phyloP scores from a whole-genome alignment of 1,140 invertebrate genomes.

The Heliconius himera region DNA sequence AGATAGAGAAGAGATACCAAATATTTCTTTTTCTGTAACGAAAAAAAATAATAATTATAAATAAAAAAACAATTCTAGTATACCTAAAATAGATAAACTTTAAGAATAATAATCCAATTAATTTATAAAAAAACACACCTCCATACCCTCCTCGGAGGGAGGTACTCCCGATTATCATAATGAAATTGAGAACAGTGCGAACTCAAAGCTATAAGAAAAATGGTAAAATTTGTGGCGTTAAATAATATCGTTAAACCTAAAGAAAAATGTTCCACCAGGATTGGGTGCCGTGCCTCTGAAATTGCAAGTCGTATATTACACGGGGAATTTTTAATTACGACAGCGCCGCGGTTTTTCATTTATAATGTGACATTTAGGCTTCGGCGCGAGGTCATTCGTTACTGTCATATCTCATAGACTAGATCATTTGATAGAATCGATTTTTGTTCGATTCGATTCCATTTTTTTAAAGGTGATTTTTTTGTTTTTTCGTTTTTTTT shows the following conservation, averaged over 20 bases:
- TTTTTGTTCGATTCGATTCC: not conserved
- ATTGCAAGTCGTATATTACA: conserved; percentile 79
- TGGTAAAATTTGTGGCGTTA: conserved; percentile 79
- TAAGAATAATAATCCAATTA: conserved; percentile 11
- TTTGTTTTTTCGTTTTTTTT: not conserved
- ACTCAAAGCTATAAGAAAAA: conserved; percentile 70
- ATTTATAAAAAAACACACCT: conserved; percentile 43
- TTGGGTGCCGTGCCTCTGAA: conserved; percentile 61
- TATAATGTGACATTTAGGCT: conserved; percentile 77
- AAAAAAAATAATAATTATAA: no score
- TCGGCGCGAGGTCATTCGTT: conserved; percentile 69
- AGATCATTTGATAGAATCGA: conserved; percentile 35
- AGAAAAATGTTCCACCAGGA: conserved; percentile 75
- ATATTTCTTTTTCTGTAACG: not conserved
- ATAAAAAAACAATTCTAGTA: no score
- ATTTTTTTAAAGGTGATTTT: not conserved
- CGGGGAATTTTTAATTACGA: conserved; percentile 80
- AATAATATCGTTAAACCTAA: conserved; percentile 79
- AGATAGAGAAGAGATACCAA: no score
- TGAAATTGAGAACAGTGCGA: conserved; percentile 69
- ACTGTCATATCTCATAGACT: conserved; percentile 50
- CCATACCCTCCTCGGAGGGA: conserved; percentile 37
- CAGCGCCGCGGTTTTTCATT: conserved; percentile 80
- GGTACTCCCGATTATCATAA: conserved; percentile 76
- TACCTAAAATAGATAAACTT: not conserved